Conservation (phyloP, 1,140 invertebrate genomes). For the Forficula auricularia region DNA sequence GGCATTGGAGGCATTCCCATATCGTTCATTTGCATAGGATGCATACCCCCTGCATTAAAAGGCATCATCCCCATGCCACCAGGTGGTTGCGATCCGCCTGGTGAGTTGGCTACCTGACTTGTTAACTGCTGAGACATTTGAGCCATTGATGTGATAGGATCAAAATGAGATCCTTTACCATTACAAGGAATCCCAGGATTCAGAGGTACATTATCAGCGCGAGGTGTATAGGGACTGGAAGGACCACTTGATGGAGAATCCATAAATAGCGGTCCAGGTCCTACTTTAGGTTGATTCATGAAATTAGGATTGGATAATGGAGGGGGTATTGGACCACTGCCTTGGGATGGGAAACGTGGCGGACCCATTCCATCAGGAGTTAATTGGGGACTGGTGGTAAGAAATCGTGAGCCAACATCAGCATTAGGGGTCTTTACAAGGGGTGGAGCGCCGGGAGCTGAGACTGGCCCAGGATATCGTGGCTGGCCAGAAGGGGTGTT, state of each 20-base stretch:
- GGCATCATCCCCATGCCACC: conserved; percentile 30
- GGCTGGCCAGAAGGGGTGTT: conserved; percentile 11
- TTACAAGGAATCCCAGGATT: conserved; percentile 47
- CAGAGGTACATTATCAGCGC: conserved; percentile 59
- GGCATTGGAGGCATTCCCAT: conserved; percentile 18
- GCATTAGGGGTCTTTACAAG: conserved; percentile 9
- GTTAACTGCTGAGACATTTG: conserved; percentile 87
- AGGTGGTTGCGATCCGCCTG: conserved; percentile 25
- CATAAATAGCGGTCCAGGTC: conserved; percentile 10
- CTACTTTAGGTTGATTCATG: too few relatives aligned
- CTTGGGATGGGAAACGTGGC: conserved; percentile 12
- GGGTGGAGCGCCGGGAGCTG: conserved; percentile 7
- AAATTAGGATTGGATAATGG: too few relatives aligned
- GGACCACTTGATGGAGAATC: conserved; percentile 3
- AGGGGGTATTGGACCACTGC: conserved; percentile 1
- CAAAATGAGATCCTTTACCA: conserved; percentile 50
- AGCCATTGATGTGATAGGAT: conserved; percentile 81
- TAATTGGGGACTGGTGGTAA: conserved; percentile 14
- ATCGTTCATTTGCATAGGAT: conserved; percentile 33
- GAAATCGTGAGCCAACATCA: conserved; percentile 14
- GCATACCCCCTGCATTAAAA: conserved; percentile 30
- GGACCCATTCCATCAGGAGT: conserved; percentile 10
- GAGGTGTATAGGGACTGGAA: too few relatives aligned
- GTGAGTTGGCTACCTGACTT: conserved; percentile 45
- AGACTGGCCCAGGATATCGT: conserved; percentile 18